Evolutionary conservation across 2,888 invertebrate genomes (phyloP).

Genomic region (Acronicta alni): DNA sequence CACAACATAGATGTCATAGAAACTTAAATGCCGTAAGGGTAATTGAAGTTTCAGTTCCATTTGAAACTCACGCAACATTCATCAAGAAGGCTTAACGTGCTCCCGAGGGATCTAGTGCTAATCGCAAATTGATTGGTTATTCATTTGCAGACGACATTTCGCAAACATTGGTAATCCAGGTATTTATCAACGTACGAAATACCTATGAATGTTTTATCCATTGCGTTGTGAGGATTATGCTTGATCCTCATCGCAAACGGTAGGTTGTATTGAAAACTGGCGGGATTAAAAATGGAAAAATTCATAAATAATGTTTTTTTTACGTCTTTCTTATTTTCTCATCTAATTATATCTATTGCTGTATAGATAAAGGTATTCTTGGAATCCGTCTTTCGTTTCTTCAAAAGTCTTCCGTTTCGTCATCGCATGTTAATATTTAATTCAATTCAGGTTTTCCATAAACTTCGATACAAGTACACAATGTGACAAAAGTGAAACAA

Average conservation of each 20-base stretch:
- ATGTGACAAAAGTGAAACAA: constrained; percentile 28
- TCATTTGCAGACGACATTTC: constrained; percentile 27
- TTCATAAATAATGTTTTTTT: background rate
- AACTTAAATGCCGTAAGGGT: constrained; percentile 3
- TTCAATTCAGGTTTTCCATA: constrained; percentile 23
- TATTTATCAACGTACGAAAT: constrained; percentile 3
- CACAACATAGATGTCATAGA: too few species aligned
- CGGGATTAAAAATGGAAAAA: background rate
- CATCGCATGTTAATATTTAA: background rate
- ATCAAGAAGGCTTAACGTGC: constrained; percentile 42
- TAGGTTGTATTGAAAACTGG: too few species aligned
- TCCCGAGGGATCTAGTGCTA: constrained; percentile 28
- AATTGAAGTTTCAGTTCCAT: constrained; percentile 8
- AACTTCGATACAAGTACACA: constrained; percentile 26
- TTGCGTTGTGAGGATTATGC: background rate
- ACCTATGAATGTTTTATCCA: background rate
- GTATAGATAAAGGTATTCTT: too few species aligned
- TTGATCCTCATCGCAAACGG: too few species aligned
- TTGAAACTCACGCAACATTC: constrained; percentile 40
- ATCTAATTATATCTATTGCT: too few species aligned
- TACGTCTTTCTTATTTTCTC: too few species aligned
- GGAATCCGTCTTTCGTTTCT: too few species aligned
- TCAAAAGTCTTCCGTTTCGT: too few species aligned
- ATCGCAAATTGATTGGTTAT: constrained; percentile 50
- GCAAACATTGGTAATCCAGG: constrained; percentile 25